A percentile compares a stretch with the other conserved stretches of the same genome.
These are phyloP conservation scores for Ichneumoninae sp. DNA, from an alignment of 2,888 invertebrate species.

Conservation along the genomic window DNA sequence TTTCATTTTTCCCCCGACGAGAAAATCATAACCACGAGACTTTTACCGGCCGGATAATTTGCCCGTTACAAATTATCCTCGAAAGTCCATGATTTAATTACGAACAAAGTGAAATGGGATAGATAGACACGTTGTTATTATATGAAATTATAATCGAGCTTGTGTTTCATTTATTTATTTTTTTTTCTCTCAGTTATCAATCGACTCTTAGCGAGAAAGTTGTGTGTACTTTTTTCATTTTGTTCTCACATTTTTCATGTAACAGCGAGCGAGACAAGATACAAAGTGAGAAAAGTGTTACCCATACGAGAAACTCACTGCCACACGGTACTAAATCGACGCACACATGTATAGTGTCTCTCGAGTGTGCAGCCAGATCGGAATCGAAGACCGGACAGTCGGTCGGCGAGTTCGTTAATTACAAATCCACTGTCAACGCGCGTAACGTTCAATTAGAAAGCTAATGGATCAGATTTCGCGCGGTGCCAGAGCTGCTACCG, in stretches of 20 bases:
- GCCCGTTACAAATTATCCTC: constrained; percentile 36
- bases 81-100: constrained; percentile 59
- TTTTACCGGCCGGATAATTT: constrained; percentile 38
- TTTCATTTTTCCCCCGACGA: not conserved
- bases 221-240: not conserved
- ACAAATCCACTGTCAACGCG: constrained; percentile 77
- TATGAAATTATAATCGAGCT: constrained; percentile 41
- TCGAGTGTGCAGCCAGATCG: constrained; percentile 48
- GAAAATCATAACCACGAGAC: constrained; percentile 20
- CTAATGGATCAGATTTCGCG: constrained; percentile 78
- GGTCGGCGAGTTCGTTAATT: constrained; percentile 74
- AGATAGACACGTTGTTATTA: constrained; percentile 10
- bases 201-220: constrained; percentile 7
- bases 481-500: constrained; percentile 40
- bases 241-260: constrained; percentile 7
- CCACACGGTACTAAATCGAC: not conserved
- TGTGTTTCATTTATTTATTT: not conserved
- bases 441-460: constrained; percentile 79
- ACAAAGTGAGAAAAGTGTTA: constrained; percentile 18
- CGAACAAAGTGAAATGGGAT: not conserved
- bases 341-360: constrained; percentile 7
- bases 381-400: constrained; percentile 51
- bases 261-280: not conserved
- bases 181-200: not conserved
- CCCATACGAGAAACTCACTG: constrained; percentile 31